Evolutionary conservation across 2,797 vertebrate genomes (phyloP).

Genomic region (Acanthis flammea): DNA sequence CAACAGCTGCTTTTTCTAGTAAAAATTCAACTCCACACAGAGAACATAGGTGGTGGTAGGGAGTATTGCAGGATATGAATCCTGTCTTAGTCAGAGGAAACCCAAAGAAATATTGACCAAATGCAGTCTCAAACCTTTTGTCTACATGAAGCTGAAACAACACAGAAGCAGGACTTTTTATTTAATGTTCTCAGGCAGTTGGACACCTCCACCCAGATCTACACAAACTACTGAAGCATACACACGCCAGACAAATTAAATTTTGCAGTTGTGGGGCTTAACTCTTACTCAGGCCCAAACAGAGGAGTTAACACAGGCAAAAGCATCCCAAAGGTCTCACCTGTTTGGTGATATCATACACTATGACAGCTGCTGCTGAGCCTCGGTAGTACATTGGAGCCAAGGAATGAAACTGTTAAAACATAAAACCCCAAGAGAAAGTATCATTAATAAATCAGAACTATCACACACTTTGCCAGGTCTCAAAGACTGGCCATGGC

Average conservation of each 20-base stretch:
- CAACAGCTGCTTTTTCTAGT: not conserved
- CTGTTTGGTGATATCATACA: slow-evolving; percentile 98
- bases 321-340: slow-evolving; percentile 70
- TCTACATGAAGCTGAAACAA: not conserved
- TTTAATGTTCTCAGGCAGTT: not conserved
- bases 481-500: not conserved
- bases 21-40: not conserved
- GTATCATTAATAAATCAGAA: not conserved
- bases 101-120: not conserved
- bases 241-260: not conserved
- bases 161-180: not conserved
- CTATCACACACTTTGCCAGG: not conserved
- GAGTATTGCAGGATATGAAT: not conserved
- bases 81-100: not conserved
- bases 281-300: not conserved
- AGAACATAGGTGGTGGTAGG: not conserved
- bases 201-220: not conserved
- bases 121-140: not conserved
- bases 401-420: slow-evolving; percentile 92
- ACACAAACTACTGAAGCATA: not conserved
- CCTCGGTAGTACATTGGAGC: slow-evolving; percentile 99
- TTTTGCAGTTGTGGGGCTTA: not conserved
- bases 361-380: slow-evolving; percentile 94
- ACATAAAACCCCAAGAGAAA: not conserved
- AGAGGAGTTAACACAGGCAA: not conserved